Base-by-base conservation (phyloP, 1,140 invertebrate genomes). In the Stegodyphus dumicola region DNA sequence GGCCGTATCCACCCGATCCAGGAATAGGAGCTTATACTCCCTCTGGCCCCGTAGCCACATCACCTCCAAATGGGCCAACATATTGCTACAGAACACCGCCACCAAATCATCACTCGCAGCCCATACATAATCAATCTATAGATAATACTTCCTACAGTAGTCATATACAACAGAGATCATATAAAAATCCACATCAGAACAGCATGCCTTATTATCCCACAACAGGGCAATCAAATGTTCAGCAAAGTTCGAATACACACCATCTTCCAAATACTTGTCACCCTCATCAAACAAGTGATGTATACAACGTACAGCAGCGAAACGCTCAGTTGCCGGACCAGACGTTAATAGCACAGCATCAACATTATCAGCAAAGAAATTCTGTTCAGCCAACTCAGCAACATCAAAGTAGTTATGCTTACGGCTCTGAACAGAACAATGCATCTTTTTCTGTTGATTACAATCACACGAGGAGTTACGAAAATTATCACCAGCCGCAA, bases 61-160 rank as follows among this genome's bases (percentile, higher is more conserved):
- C 86, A 6, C 86, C 86, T 4, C 65, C 53, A 11, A 74, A 69
- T 66, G 78, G 73, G 11, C 79, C 86, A 52, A 78, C 86, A 33
- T 87, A 67, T 53, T 83, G 86, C n/a, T 83, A 83, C 33, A 81
- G 86, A 17, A 81, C 78, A 13, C 86, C 85, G 1, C 73, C 74
- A 53, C 78, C 73, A 5, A 80, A 87, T 13, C 67, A 51, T 13
- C 86, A 83, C 18, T 56, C 77, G 13, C 84, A 85, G 51, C 71
- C 73, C 49, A 49, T 49, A 18, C 52, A 69, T 17, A 69, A 76
- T 10, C 60, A 65, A 33, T 17, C 54, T 11, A 49, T 78, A 18
- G 84, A 78, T 49, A 78, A 48, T 66, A 65, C 76, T 48, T 52
- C 67, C 13, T 78, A 78, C 51, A 65, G 10, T 54, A 60, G 49